Evolutionary conservation across 2,797 vertebrate species (phyloP).

Genomic region (Aselliscus stoliczkanus): DNA sequence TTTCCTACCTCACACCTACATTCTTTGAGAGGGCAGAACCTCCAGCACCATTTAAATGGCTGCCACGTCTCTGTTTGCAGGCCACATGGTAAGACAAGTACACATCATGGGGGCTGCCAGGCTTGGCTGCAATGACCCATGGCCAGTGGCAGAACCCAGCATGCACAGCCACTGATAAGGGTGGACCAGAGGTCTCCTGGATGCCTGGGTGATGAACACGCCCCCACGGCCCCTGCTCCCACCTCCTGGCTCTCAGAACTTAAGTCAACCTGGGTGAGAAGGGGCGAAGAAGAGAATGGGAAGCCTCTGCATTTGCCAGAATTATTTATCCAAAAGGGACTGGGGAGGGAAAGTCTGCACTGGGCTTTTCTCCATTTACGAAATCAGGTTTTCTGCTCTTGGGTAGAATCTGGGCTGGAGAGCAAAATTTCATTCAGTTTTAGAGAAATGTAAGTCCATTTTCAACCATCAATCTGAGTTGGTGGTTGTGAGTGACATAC

Average conservation of each 20-base stretch:
- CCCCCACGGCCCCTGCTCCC: rapidly evolving
- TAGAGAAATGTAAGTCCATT: neutral
- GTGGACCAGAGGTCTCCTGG: neutral
- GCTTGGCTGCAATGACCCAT: neutral
- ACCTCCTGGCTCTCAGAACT: neutral
- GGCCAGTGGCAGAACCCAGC: neutral
- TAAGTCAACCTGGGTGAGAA: neutral
- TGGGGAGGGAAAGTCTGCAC: neutral
- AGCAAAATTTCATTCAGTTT: neutral
- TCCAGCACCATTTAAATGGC: neutral
- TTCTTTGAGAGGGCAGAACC: neutral
- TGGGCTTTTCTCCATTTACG: neutral
- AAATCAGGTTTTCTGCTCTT: neutral
- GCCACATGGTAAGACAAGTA: neutral
- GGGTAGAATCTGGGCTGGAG: neutral
- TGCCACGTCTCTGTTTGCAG: neutral
- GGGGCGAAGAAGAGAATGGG: neutral
- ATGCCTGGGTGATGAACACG: neutral
- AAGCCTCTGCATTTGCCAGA: neutral
- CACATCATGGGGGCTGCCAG: neutral
- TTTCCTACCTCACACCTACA: neutral
- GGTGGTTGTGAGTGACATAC: rapidly evolving
- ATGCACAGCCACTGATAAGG: neutral
- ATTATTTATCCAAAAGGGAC: neutral
- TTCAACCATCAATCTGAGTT: neutral